phyloP scores from a whole-genome alignment of 2,888 invertebrate genomes.

The Athripsodes cinereus region DNA sequence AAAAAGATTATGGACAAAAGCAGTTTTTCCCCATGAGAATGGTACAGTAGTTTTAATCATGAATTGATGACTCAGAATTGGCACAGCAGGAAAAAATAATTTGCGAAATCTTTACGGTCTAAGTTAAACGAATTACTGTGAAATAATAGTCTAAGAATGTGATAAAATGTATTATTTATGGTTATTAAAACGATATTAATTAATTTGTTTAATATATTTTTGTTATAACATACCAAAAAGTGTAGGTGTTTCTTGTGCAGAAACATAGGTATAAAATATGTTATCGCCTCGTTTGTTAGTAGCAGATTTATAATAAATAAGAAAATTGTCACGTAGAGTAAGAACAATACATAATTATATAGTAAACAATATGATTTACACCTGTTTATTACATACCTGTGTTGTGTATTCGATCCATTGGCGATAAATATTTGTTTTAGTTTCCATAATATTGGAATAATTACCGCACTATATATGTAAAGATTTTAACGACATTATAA shows the following conservation, averaged over 20 bases:
- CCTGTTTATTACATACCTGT: constrained; percentile 35
- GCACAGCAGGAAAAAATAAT: too few relatives aligned
- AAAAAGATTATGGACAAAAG: too few relatives aligned
- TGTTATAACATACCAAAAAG: neutral
- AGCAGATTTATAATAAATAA: neutral
- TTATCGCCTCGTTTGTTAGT: neutral
- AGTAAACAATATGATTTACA: neutral
- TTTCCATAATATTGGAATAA: constrained; percentile 33
- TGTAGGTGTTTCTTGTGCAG: neutral
- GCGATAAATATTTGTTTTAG: constrained; percentile 47
- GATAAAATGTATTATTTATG: too few relatives aligned
- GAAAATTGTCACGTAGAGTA: neutral
- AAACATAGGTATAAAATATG: neutral
- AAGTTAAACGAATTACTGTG: too few relatives aligned
- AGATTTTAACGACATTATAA: constrained; percentile 1
- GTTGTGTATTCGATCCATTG: constrained; percentile 50
- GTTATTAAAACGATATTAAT: too few relatives aligned
- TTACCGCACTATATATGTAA: constrained; percentile 28
- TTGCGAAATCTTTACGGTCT: too few relatives aligned
- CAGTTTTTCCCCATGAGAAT: too few relatives aligned
- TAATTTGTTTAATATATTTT: too few relatives aligned
- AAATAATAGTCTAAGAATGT: too few relatives aligned
- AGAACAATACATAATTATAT: neutral
- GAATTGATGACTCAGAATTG: too few relatives aligned
- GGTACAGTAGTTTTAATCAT: too few relatives aligned